These are phyloP conservation scores for Hippocampus barbouri DNA, from an alignment of 2,113 vertebrate genomes.

Conservation along the genomic window DNA sequence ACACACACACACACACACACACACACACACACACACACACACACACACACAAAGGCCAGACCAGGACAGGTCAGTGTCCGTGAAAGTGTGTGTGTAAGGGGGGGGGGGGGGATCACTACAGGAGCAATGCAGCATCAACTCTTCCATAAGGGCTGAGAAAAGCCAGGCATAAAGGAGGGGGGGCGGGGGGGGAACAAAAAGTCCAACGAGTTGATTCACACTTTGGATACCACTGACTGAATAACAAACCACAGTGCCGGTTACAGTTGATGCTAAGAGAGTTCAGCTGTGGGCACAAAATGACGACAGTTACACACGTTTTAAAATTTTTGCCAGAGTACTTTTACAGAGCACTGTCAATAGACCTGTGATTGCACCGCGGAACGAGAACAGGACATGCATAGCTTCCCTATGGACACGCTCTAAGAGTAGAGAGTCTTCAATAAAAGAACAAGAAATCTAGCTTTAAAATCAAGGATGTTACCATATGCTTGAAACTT, in stretches of 20 bases:
- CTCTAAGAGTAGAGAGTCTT: slow-evolving; percentile 70
- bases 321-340: slow-evolving; percentile 74
- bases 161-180: slow-evolving; percentile 35
- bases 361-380: slow-evolving; percentile 78
- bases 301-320: slow-evolving; percentile 74
- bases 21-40: not conserved
- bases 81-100: not conserved
- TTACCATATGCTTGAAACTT: slow-evolving; percentile 54
- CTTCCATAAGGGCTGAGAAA: slow-evolving; percentile 52
- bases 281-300: slow-evolving; percentile 75
- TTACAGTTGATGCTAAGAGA: slow-evolving; percentile 75
- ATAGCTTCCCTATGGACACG: slow-evolving; percentile 76
- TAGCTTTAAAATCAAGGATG: slow-evolving; percentile 69
- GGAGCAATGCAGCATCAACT: slow-evolving; percentile 55
- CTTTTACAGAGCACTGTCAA: slow-evolving; percentile 79
- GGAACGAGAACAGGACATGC: slow-evolving; percentile 77
- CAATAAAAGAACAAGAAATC: slow-evolving; percentile 69
- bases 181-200: slow-evolving; percentile 37
- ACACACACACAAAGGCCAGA: slow-evolving; percentile 18
- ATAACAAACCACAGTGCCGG: slow-evolving; percentile 76
- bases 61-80: slow-evolving; percentile 35
- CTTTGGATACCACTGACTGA: slow-evolving; percentile 70
- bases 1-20: not conserved
- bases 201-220: slow-evolving; percentile 73
- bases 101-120: slow-evolving; percentile 26